A percentile compares a stretch with the other conserved stretches of the same genome.
Evolutionary conservation across 2,888 invertebrate species (phyloP).

Genomic region (Hedya salicella): DNA sequence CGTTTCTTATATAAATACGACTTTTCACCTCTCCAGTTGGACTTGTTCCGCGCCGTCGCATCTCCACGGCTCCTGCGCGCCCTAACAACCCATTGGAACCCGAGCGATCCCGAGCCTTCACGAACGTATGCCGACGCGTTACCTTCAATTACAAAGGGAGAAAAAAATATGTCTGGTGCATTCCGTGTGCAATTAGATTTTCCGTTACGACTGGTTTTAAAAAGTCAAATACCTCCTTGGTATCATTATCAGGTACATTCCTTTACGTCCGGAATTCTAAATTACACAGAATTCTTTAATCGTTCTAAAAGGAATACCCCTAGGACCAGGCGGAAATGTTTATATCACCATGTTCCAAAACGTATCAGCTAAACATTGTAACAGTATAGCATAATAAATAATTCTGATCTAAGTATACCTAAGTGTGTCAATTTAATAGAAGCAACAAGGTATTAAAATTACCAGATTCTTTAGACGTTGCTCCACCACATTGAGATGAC

Average conservation of each 20-base stretch:
- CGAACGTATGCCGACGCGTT: slow-evolving; percentile 26
- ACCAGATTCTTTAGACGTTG: no score
- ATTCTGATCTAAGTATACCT: no score
- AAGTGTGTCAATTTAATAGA: no score
- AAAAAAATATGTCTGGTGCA: slow-evolving; percentile 15
- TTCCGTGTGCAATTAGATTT: slow-evolving; percentile 33
- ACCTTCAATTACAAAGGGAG: slow-evolving; percentile 17
- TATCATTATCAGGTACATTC: neutral
- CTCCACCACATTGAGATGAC: no score
- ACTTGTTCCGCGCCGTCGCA: slow-evolving; percentile 66
- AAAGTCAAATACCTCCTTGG: slow-evolving; percentile 14
- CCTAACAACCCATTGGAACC: slow-evolving; percentile 61
- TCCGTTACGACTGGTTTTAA: slow-evolving; percentile 34
- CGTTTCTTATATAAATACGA: neutral
- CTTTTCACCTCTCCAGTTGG: slow-evolving; percentile 11
- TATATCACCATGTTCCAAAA: no score
- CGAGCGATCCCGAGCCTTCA: slow-evolving; percentile 40
- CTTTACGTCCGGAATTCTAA: neutral
- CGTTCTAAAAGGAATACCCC: no score
- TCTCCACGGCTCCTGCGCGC: slow-evolving; percentile 70
- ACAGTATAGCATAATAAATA: no score
- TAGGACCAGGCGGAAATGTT: no score
- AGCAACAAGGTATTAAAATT: no score
- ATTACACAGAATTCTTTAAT: no score
- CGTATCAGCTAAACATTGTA: no score